Evolutionary conservation across 2,113 vertebrate species (phyloP).

Genomic region (Anser cygnoides): DNA sequence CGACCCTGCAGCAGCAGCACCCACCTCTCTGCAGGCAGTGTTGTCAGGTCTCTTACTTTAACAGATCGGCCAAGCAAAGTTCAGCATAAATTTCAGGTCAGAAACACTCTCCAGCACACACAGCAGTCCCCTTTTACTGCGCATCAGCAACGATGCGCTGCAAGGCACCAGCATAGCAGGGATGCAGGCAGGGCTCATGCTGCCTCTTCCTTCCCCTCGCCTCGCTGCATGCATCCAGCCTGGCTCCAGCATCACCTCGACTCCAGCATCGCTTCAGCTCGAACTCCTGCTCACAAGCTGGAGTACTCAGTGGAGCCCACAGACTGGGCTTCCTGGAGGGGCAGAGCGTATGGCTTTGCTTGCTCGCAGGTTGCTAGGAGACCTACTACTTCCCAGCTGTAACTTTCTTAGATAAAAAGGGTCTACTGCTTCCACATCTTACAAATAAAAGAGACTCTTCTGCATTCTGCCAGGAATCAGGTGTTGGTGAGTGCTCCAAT

Average conservation of each 20-base stretch:
- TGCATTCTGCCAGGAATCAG: not conserved
- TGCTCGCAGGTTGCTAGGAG: not conserved
- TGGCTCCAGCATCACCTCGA: not conserved
- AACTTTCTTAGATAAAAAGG: not conserved
- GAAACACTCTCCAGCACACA: not conserved
- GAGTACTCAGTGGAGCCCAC: not conserved
- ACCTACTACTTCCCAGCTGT: not conserved
- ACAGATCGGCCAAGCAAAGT: not conserved
- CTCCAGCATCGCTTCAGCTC: not conserved
- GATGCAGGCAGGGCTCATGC: not conserved
- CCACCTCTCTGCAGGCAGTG: not conserved
- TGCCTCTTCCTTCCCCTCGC: not conserved
- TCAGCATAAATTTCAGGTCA: not conserved
- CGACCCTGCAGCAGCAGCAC: not conserved
- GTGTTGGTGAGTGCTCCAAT: not conserved
- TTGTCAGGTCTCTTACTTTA: not conserved
- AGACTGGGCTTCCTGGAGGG: not conserved
- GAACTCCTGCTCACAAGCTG: not conserved
- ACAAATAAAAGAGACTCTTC: not conserved
- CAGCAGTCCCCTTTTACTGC: not conserved
- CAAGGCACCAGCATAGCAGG: rapidly evolving
- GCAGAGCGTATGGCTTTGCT: not conserved
- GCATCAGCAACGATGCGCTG: not conserved
- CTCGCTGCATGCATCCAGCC: not conserved
- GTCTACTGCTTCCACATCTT: not conserved